A percentile compares a stretch with the other conserved stretches of the same genome.
These are phyloP conservation scores for Lasius fuliginosus DNA, from an alignment of 2,888 invertebrate species.

Conservation along the genomic window DNA sequence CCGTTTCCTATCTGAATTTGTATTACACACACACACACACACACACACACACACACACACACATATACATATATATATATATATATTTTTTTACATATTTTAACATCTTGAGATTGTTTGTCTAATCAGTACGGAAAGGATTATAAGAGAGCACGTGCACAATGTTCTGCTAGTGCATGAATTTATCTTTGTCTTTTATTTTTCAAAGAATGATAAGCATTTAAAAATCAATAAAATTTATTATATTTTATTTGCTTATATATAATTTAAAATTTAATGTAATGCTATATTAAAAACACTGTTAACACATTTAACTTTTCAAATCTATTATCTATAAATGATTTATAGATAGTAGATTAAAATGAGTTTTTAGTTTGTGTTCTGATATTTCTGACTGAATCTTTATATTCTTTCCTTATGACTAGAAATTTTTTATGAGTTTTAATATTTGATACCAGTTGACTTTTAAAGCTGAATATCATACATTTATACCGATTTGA, in stretches of 20 bases:
- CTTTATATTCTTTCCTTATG: neutral
- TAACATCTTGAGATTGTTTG: neutral
- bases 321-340: neutral
- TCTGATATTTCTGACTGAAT: neutral
- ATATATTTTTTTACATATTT: neutral
- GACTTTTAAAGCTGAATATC: neutral
- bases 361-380: neutral
- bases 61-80: too few relatives aligned
- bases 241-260: neutral
- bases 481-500: neutral
- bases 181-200: neutral
- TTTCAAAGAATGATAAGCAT: neutral
- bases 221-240: neutral
- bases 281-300: neutral
- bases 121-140: neutral
- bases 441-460: neutral
- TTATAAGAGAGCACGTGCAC: neutral
- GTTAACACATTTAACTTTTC: constrained; percentile 1
- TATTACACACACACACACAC: too few relatives aligned
- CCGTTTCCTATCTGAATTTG: too few relatives aligned
- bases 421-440: too few relatives aligned
- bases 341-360: neutral
- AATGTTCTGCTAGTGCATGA: neutral
- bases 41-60: too few relatives aligned
- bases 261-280: neutral